Evolutionary conservation across 2,113 vertebrate genomes (phyloP).

Genomic region (Apodemus sylvaticus): DNA sequence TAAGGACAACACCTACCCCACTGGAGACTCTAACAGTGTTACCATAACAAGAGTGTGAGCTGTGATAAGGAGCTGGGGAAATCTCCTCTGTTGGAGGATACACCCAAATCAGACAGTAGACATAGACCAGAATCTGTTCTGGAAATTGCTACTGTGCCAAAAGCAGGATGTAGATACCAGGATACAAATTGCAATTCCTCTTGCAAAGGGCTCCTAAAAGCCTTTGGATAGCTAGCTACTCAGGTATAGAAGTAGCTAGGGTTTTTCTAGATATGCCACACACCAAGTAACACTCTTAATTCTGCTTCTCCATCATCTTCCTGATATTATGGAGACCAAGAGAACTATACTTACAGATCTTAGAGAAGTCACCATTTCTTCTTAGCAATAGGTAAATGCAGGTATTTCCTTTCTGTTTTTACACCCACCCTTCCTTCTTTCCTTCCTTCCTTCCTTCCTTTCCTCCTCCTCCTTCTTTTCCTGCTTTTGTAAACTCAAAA

Average conservation of each 20-base stretch:
- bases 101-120: not conserved
- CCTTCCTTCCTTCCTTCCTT: too few species aligned
- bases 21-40: not conserved
- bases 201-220: not conserved
- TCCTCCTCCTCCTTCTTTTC: not conserved
- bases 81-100: not conserved
- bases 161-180: not conserved
- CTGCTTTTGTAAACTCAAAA: not conserved
- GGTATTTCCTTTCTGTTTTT: not conserved
- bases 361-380: not conserved
- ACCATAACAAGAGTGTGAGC: slow-evolving; percentile 55
- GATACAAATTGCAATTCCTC: not conserved
- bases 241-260: not conserved
- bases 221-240: not conserved
- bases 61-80: slow-evolving; percentile 73
- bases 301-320: not conserved
- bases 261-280: not conserved
- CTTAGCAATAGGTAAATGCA: not conserved
- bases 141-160: not conserved
- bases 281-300: not conserved
- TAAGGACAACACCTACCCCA: not conserved
- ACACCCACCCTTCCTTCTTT: too few species aligned
- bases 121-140: slow-evolving; percentile 20
- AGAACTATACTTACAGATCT: not conserved
- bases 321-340: not conserved